These are phyloP conservation scores for Drosophila bipectinata DNA, from an alignment of 1,140 invertebrate species.

Conservation along the genomic window DNA sequence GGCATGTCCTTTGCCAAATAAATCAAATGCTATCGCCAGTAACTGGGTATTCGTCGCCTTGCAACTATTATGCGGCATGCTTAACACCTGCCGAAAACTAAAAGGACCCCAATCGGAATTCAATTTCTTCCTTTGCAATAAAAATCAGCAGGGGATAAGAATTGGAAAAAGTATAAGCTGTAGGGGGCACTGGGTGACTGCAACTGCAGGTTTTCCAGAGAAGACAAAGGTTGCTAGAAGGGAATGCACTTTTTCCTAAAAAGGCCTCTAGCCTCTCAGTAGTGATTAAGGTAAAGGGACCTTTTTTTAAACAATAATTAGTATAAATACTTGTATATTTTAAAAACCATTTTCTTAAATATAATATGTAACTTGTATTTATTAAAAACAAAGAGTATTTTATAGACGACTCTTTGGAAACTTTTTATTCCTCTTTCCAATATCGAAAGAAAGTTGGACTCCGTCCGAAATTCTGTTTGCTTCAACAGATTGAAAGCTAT, in stretches of 20 bases:
- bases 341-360: no score
- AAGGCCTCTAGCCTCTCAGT: no score
- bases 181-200: neutral
- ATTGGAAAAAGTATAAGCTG: neutral
- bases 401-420: conserved; percentile 1
- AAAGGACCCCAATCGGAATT: conserved; percentile 61
- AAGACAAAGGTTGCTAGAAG: conserved; percentile 51
- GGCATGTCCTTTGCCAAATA: conserved; percentile 72
- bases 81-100: conserved; percentile 47
- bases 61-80: conserved; percentile 48
- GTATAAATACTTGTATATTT: no score
- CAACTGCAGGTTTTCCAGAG: conserved; percentile 29
- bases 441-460: conserved; percentile 36
- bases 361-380: no score
- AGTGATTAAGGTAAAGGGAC: neutral
- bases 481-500: conserved; percentile 51
- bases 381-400: neutral
- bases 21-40: conserved; percentile 78
- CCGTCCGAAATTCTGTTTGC: conserved; percentile 41
- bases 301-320: neutral
- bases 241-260: neutral
- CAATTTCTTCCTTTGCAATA: conserved; percentile 62
- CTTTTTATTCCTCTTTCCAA: conserved; percentile 14
- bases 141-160: conserved; percentile 41
- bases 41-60: conserved; percentile 31